Evolutionary conservation across 2,888 invertebrate species (phyloP).

Genomic region (Phengaris alcon): DNA sequence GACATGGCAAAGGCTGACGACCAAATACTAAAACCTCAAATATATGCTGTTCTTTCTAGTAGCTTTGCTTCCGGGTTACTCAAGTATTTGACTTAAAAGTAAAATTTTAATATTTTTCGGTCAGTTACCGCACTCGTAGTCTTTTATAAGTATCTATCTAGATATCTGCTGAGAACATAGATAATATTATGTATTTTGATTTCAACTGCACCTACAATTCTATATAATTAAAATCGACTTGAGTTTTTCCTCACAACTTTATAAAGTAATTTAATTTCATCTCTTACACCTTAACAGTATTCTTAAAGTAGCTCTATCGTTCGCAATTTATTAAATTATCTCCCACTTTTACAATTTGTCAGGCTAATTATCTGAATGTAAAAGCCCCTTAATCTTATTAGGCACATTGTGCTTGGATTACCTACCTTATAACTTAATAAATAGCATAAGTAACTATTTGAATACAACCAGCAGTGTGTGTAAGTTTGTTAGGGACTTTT

Average conservation of each 20-base stretch:
- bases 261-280: not conserved
- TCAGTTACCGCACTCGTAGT: too few species aligned
- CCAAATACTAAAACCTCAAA: not conserved
- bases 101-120: too few species aligned
- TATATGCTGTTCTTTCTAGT: not conserved
- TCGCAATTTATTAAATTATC: conserved; percentile 6
- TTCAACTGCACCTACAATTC: not conserved
- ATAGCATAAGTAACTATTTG: not conserved
- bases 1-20: not conserved
- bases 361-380: conserved; percentile 12
- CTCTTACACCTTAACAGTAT: not conserved
- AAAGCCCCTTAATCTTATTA: conserved; percentile 5
- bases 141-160: too few species aligned
- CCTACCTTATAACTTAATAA: conserved; percentile 6
- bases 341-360: conserved; percentile 18
- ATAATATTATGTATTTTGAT: not conserved
- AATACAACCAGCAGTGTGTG: not conserved
- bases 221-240: not conserved
- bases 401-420: not conserved
- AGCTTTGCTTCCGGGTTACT: not conserved
- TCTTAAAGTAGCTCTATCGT: not conserved
- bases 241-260: not conserved
- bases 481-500: not conserved
- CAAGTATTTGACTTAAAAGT: too few species aligned
- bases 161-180: not conserved